Evolutionary conservation across 2,888 invertebrate genomes (phyloP).

Genomic region (Cosmia pyralina): DNA sequence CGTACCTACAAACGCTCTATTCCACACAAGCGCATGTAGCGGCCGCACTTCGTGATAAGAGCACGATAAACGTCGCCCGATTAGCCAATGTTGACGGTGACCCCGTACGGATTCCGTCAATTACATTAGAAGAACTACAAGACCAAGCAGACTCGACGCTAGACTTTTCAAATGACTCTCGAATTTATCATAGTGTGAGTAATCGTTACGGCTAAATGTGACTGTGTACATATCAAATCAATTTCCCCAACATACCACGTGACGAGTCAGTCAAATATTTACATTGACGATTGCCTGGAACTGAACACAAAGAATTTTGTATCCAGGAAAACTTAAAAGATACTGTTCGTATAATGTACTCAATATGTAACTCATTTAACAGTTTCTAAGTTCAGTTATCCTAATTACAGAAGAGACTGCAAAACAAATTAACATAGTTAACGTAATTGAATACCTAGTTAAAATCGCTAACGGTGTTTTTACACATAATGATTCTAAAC

Average conservation of each 20-base stretch:
- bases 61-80: constrained; percentile 84
- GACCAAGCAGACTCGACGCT: constrained; percentile 56
- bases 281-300: constrained; percentile 46
- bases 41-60: constrained; percentile 80
- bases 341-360: too few species aligned
- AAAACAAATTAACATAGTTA: constrained; percentile 46
- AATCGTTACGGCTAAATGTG: constrained; percentile 52
- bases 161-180: constrained; percentile 61
- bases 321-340: constrained; percentile 14
- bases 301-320: constrained; percentile 19
- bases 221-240: constrained; percentile 50
- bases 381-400: constrained; percentile 39
- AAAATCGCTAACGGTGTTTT: constrained; percentile 49
- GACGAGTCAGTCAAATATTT: constrained; percentile 50
- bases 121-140: constrained; percentile 64
- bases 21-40: constrained; percentile 76
- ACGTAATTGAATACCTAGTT: constrained; percentile 44
- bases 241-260: constrained; percentile 53
- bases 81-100: constrained; percentile 84
- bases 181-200: constrained; percentile 58
- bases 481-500: constrained; percentile 54
- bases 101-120: constrained; percentile 76
- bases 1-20: constrained; percentile 70
- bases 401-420: constrained; percentile 43
- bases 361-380: constrained; percentile 15